Conservation (phyloP, 2,888 invertebrate genomes). For the Drosophila prolongata region DNA sequence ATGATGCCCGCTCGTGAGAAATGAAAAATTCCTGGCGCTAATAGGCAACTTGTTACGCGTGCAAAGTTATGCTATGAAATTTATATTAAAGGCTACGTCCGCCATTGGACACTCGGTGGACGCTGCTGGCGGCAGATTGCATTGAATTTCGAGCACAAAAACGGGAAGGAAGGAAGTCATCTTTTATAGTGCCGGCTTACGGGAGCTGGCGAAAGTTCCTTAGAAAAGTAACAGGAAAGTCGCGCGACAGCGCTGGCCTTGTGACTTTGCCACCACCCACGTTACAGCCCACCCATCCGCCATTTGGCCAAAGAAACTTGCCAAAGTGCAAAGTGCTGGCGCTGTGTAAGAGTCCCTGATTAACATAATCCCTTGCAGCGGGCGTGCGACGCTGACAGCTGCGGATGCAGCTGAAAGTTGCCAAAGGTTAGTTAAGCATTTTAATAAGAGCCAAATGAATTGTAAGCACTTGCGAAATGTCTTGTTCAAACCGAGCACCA, state of each 20-base stretch:
- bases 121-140: constrained; percentile 64
- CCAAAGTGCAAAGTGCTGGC: constrained; percentile 72
- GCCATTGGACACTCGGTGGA: constrained; percentile 10
- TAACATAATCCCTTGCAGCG: constrained; percentile 71
- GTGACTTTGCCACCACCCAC: constrained; percentile 58
- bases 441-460: constrained; percentile 76
- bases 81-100: constrained; percentile 53
- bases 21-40: constrained; percentile 54
- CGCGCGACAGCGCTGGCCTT: constrained; percentile 58
- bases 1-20: constrained; percentile 44
- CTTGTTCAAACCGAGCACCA: constrained; percentile 18
- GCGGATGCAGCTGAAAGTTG: constrained; percentile 65
- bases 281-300: constrained; percentile 3
- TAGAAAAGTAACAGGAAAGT: constrained; percentile 54
- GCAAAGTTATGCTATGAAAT: constrained; percentile 68
- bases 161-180: constrained; percentile 70
- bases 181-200: constrained; percentile 74
- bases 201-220: constrained; percentile 45
- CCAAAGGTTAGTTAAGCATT: constrained; percentile 76
- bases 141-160: constrained; percentile 59
- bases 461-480: constrained; percentile 73
- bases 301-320: constrained; percentile 56
- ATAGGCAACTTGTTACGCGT: constrained; percentile 72
- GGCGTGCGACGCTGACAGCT: constrained; percentile 65
- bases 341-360: constrained; percentile 57